phyloP scores from a whole-genome alignment of 2,888 invertebrate genomes.

The Acanthosepion lycidas region DNA sequence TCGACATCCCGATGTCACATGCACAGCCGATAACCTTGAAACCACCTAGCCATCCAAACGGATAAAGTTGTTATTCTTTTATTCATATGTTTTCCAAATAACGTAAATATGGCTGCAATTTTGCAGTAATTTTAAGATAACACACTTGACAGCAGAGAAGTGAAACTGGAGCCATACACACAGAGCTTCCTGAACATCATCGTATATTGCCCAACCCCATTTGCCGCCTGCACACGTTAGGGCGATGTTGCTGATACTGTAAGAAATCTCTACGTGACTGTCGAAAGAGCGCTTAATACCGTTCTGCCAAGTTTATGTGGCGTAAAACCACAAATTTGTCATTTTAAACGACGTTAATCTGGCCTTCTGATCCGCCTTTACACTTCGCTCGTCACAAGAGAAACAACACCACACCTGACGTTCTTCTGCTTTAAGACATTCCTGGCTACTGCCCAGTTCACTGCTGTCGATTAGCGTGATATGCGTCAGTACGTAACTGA shows the following conservation, averaged over 20 bases:
- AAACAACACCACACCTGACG: not conserved
- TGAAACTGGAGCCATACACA: too few species aligned
- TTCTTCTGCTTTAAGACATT: not conserved
- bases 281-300: not conserved
- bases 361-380: not conserved
- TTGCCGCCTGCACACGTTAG: not conserved
- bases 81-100: too few species aligned
- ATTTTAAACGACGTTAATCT: not conserved
- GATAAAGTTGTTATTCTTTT: too few species aligned
- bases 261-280: not conserved
- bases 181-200: too few species aligned
- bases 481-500: not conserved
- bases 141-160: too few species aligned
- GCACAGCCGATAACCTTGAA: too few species aligned
- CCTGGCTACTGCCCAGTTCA: not conserved
- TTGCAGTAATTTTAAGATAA: too few species aligned
- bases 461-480: constrained; percentile 2
- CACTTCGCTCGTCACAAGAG: not conserved
- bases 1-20: too few species aligned
- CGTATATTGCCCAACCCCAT: too few species aligned
- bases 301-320: not conserved
- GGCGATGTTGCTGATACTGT: not conserved
- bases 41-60: too few species aligned
- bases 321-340: not conserved
- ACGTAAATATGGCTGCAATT: too few species aligned